Conservation (phyloP, 2,113 vertebrate genomes). For the Lagopus leucura region DNA sequence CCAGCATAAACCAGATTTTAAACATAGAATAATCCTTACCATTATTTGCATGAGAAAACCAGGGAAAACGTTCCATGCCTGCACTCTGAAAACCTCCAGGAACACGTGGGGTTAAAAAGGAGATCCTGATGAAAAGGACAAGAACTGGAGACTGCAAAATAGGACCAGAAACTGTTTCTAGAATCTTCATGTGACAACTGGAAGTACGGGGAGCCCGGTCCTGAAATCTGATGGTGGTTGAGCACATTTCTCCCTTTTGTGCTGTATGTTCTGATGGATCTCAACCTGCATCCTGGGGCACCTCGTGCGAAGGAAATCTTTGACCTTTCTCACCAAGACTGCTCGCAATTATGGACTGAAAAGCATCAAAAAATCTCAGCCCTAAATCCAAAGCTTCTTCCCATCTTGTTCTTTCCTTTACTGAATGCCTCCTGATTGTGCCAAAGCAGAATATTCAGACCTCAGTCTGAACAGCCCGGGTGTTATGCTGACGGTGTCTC, state of each 20-base stretch:
- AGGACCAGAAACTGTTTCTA: background rate
- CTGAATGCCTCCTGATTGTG: conserved; percentile 59
- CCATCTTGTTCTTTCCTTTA: background rate
- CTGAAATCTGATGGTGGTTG: background rate
- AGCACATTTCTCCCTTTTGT: background rate
- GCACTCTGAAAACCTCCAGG: conserved; percentile 16
- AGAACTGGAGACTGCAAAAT: background rate
- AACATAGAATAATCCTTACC: conserved; percentile 35
- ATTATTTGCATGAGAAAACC: conserved; percentile 37
- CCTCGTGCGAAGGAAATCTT: background rate
- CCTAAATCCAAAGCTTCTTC: background rate
- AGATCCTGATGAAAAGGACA: background rate
- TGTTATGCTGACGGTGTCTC: conserved; percentile 46
- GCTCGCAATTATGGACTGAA: background rate
- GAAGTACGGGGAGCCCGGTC: background rate
- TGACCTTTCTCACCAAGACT: background rate
- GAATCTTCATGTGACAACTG: background rate
- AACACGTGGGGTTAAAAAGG: background rate
- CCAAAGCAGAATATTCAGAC: conserved; percentile 41
- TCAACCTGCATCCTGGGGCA: background rate
- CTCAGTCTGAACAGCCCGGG: conserved; percentile 12
- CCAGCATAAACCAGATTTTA: conserved; percentile 59
- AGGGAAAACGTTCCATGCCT: background rate
- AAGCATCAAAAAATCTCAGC: background rate
- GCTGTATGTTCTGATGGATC: background rate